Evolutionary conservation across 2,113 vertebrate species (phyloP).

Genomic region (Oreotrochilus melanogaster): DNA sequence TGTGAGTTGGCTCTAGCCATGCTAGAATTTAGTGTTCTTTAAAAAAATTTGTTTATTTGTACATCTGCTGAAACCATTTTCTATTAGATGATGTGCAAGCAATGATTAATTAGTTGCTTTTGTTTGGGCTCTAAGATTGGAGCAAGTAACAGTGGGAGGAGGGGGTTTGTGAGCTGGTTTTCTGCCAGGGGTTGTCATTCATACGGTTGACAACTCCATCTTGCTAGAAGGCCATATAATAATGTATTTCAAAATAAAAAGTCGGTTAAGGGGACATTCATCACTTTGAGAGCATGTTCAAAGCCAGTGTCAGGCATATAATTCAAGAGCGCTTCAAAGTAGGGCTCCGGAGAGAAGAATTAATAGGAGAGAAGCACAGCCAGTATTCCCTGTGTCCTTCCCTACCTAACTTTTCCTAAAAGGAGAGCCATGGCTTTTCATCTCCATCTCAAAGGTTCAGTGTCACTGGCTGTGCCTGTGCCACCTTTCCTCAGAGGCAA

Average conservation of each 20-base stretch:
- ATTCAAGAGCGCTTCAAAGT: constrained; percentile 67
- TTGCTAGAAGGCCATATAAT: constrained; percentile 56
- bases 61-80: neutral
- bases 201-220: constrained; percentile 51
- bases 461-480: fast-evolving
- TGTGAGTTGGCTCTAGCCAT: neutral
- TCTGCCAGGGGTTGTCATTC: constrained; percentile 45
- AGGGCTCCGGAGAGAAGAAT: constrained; percentile 17
- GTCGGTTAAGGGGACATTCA: constrained; percentile 61
- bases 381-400: neutral
- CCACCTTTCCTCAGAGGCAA: neutral
- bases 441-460: neutral
- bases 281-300: constrained; percentile 68
- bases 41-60: constrained; percentile 22
- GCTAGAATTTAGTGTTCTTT: neutral
- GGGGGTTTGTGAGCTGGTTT: neutral
- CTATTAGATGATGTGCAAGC: neutral
- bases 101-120: constrained; percentile 24
- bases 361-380: neutral
- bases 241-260: constrained; percentile 69
- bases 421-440: neutral
- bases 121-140: neutral
- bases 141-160: neutral
- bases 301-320: constrained; percentile 54
- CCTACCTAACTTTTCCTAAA: neutral